Conservation (phyloP, 2,113 vertebrate genomes). For the Cinclus cinclus region DNA sequence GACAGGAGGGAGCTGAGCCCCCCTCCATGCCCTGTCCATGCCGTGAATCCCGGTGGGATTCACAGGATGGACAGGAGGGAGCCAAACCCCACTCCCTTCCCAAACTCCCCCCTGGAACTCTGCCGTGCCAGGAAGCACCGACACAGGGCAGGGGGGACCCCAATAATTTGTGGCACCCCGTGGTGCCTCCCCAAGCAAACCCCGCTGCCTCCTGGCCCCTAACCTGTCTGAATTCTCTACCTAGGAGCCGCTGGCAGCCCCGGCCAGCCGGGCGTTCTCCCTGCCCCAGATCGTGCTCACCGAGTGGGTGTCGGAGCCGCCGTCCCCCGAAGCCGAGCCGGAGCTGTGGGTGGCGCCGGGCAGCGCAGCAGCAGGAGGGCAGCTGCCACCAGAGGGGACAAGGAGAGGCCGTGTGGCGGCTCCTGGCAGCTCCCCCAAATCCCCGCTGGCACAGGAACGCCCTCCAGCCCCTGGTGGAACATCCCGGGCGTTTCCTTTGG, state of each 20-base stretch:
- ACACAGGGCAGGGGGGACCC: neutral
- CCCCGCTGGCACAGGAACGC: accelerated
- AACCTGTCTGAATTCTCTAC: conserved; percentile 60
- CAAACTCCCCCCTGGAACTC: accelerated
- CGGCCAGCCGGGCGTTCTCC: conserved; percentile 52
- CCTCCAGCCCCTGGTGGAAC: neutral
- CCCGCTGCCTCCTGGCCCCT: neutral
- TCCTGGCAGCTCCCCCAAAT: neutral
- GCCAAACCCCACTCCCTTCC: neutral
- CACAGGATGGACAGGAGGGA: neutral
- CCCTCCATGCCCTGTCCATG: neutral
- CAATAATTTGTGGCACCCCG: accelerated
- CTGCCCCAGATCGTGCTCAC: conserved; percentile 86
- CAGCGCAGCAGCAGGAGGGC: neutral
- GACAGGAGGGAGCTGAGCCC: neutral
- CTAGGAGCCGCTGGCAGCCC: conserved; percentile 46
- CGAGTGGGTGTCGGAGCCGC: conserved; percentile 72
- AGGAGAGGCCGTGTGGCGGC: accelerated
- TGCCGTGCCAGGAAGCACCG: accelerated
- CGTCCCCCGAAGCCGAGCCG: conserved; percentile 61
- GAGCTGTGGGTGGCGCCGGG: neutral
- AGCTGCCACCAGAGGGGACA: neutral
- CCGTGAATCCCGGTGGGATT: accelerated
- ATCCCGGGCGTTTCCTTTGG: conserved; percentile 6
- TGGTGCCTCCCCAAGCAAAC: neutral